Evolutionary conservation across 2,113 vertebrate genomes (phyloP).

Genomic region (Tauraco erythrolophus): DNA sequence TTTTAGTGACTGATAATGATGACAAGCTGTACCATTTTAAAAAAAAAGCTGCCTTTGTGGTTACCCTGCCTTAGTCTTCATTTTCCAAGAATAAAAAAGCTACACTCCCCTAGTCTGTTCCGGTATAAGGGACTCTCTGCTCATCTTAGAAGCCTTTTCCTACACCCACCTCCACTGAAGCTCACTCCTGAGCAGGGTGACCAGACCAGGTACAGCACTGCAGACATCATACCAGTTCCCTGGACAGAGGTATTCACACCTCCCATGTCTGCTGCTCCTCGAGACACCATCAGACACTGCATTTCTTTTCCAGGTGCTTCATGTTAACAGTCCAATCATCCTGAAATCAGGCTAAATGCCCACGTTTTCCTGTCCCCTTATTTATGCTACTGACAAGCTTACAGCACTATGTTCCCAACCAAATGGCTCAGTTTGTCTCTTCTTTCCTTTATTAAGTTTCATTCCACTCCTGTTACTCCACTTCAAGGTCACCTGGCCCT

Average conservation of each 20-base stretch:
- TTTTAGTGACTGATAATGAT: background rate
- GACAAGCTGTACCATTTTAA: background rate
- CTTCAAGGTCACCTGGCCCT: background rate
- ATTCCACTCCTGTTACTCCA: background rate
- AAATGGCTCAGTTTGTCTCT: background rate
- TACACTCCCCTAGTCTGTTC: background rate
- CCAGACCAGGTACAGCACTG: background rate
- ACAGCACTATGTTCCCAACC: background rate
- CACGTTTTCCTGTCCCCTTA: background rate
- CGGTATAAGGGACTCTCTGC: background rate
- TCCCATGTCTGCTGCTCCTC: background rate
- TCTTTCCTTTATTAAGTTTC: background rate
- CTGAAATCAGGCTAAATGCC: background rate
- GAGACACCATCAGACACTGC: background rate
- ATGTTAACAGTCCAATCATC: background rate
- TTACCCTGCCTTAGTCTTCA: background rate
- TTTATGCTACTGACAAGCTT: background rate
- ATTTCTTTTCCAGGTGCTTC: background rate
- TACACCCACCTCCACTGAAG: background rate
- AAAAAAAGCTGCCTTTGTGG: background rate
- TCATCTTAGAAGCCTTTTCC: background rate
- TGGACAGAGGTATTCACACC: background rate
- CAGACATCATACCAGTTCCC: background rate
- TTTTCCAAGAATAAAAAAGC: background rate
- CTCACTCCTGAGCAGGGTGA: background rate